These are phyloP conservation scores for Ellobius talpinus DNA, from an alignment of 2,113 vertebrate species.

Conservation along the genomic window DNA sequence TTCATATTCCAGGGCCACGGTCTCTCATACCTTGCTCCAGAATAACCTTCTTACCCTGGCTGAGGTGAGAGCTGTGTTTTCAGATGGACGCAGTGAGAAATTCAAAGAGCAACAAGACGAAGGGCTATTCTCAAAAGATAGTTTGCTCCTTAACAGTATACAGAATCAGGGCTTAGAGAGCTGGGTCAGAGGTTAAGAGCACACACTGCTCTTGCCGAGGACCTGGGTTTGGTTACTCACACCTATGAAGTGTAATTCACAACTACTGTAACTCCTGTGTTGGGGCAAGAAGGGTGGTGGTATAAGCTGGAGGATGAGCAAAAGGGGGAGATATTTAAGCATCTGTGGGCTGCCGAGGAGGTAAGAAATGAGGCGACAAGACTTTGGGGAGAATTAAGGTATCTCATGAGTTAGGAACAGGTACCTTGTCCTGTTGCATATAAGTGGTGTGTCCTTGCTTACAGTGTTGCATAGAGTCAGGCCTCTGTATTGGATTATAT, in stretches of 20 bases:
- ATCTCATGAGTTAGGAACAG: background rate
- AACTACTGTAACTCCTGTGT: background rate
- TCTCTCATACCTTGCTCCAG: background rate
- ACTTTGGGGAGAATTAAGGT: background rate
- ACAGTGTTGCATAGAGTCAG: background rate
- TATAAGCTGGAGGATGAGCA: too few species aligned
- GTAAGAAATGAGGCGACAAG: background rate
- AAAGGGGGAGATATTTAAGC: background rate
- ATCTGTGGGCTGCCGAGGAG: background rate
- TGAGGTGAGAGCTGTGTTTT: background rate
- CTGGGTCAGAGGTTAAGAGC: background rate
- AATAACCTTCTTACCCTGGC: background rate
- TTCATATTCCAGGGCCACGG: background rate
- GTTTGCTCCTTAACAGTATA: background rate
- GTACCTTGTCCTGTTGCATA: background rate
- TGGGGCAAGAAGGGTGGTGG: background rate
- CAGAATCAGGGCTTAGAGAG: background rate
- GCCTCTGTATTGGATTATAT: background rate
- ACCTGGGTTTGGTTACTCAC: background rate
- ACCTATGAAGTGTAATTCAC: background rate
- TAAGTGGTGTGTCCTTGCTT: background rate
- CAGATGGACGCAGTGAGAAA: accelerated
- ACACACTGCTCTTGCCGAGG: background rate
- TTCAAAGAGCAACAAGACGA: background rate
- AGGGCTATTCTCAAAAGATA: background rate